Base-by-base conservation (phyloP, 2,888 invertebrate genomes). In the Penaeus monodon region DNA sequence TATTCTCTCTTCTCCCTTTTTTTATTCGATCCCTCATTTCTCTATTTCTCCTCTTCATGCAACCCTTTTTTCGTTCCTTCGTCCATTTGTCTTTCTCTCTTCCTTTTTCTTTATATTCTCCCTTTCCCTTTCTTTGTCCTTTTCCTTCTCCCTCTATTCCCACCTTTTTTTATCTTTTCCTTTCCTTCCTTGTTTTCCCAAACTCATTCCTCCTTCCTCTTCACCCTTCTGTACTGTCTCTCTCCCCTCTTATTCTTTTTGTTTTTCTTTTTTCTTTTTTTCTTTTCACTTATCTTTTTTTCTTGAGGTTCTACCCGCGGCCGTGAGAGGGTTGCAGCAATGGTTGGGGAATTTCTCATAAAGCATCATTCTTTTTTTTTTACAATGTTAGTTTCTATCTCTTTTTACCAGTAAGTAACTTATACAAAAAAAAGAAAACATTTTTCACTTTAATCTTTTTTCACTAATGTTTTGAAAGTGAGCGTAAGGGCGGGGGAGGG, bases 221-320 rank as follows among this genome's bases (percentile, higher is more conserved):
- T 38, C 44, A n/a, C n/a, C 38, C 38, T 64, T 29, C 29, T 74
- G 38, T 74, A 33, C 64, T 8, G 24, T 63, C 7, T n/a, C 66
- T 33, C 64, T 49, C 64, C 33, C 73, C 29, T 65, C 64, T 27
- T n/a, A 38, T 65, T 29, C 27, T 17, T 38, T 20, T 78, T n/a
- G n/a, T 78, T 83, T 33, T 1, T 29, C 29, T 33, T 33, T 64
- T 27, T 24, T 84, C 14, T 76, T 17, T 76, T 70, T 81, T 70
- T 24, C 77, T 66, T 68, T 44, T 63, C 38, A 6, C 8, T 27
- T 64, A 17, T 22, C 14, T 70, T 17, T 3, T 77, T 64, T 44
- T 73, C 33, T 44, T 27, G 38, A 17, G 22, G 14, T 65, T 57
- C 57, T 57, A 57, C 10, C 57, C 57, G 57, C 4, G 57, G 57